Percentiles rank a stretch among this genome's conserved stretches.
These are phyloP conservation scores for Limonius californicus DNA, from an alignment of 1,140 invertebrate species.

Conservation along the genomic window DNA sequence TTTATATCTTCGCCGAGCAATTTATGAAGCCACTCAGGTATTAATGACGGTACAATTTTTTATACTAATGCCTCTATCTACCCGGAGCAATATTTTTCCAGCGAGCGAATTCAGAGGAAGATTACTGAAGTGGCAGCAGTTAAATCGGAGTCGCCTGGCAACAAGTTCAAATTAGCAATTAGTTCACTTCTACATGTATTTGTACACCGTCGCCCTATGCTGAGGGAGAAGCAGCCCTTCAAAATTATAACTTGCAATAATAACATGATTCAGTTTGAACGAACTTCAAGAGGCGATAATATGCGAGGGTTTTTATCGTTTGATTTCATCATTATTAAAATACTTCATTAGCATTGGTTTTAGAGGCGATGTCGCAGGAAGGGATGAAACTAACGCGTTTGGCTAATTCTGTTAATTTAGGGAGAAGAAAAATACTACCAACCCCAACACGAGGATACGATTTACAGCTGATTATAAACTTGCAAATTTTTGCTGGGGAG, in stretches of 20 bases:
- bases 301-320: conserved; percentile 9
- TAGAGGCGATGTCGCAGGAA: neutral
- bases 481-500: too few species aligned
- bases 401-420: too few species aligned
- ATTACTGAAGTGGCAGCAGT: neutral
- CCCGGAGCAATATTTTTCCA: conserved; percentile 32
- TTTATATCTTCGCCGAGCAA: neutral
- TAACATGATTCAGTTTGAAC: conserved; percentile 21
- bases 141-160: conserved; percentile 37
- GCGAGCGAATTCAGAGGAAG: conserved; percentile 31
- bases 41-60: conserved; percentile 5
- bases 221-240: neutral
- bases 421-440: too few species aligned
- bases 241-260: conserved; percentile 21
- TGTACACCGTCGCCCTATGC: conserved; percentile 21
- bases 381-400: neutral
- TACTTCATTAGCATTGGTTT: conserved; percentile 14
- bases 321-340: conserved; percentile 14
- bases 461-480: too few species aligned
- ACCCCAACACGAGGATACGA: too few species aligned
- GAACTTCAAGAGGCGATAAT: conserved; percentile 13
- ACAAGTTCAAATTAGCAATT: conserved; percentile 33
- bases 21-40: conserved; percentile 3
- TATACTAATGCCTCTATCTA: conserved; percentile 17
- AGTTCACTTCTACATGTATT: conserved; percentile 29